These are phyloP conservation scores for Paratilapia polleni DNA, from an alignment of 2,113 vertebrate species.

Conservation along the genomic window DNA sequence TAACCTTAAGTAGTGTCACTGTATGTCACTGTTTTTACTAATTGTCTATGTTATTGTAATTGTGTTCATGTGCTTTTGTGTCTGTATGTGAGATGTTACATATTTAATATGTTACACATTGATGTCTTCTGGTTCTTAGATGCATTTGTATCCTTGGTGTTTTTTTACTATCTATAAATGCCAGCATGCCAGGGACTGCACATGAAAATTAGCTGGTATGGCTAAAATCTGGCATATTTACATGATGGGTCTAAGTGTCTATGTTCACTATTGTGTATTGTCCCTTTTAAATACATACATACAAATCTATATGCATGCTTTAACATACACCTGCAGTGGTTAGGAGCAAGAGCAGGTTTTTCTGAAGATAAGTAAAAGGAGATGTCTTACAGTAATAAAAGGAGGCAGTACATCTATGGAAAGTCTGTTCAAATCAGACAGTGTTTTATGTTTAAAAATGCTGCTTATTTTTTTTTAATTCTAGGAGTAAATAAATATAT, in stretches of 20 bases:
- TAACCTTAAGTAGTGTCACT: fast-evolving
- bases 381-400: background rate
- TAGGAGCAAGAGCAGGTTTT: background rate
- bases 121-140: background rate
- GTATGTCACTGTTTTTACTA: too few species aligned
- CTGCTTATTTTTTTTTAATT: too few species aligned
- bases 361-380: background rate
- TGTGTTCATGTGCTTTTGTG: too few species aligned
- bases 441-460: background rate
- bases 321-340: background rate
- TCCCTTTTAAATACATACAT: too few species aligned
- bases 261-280: background rate
- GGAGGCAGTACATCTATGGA: background rate
- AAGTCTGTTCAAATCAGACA: background rate
- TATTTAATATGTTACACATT: background rate
- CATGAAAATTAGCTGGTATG: too few species aligned
- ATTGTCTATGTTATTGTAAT: background rate
- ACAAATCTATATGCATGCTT: background rate
- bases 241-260: too few species aligned
- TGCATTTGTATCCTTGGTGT: too few species aligned
- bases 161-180: too few species aligned
- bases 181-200: too few species aligned
- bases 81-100: background rate
- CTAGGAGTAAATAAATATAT: too few species aligned
- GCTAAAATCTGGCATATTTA: too few species aligned